A percentile compares a stretch with the other conserved stretches of the same genome.
Conservation (phyloP, 2,888 invertebrate species). For the Tenthredo notha region DNA sequence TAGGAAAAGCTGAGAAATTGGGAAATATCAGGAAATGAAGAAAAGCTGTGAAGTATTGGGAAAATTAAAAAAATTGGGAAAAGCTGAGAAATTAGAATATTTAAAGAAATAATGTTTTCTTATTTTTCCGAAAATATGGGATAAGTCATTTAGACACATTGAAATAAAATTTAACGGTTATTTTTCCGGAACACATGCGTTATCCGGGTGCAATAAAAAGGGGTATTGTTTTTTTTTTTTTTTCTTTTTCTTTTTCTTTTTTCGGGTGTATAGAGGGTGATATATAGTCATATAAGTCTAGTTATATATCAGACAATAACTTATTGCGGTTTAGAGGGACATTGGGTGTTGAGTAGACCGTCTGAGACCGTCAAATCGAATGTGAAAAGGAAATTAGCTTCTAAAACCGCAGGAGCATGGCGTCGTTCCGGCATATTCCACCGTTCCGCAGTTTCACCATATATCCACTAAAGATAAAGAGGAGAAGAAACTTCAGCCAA, state of each 20-base stretch:
- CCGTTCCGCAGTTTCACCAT: slow-evolving; percentile 16
- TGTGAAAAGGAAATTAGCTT: slow-evolving; percentile 77
- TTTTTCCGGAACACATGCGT: slow-evolving; percentile 1
- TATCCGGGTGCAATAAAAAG: slow-evolving; percentile 56
- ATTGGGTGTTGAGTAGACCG: slow-evolving; percentile 58
- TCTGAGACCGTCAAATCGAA: slow-evolving; percentile 73
- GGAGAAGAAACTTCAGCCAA: not conserved
- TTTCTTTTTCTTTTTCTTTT: no score
- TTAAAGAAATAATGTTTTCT: not conserved
- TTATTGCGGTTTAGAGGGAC: slow-evolving; percentile 63
- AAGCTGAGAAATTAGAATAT: no score
- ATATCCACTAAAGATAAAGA: slow-evolving; percentile 53
- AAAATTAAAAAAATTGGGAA: no score
- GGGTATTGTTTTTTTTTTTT: no score
- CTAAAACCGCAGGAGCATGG: slow-evolving; percentile 57
- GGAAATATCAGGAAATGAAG: not conserved
- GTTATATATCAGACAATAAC: slow-evolving; percentile 63
- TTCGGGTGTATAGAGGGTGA: slow-evolving; percentile 51
- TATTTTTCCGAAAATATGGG: not conserved
- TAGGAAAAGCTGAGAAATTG: not conserved
- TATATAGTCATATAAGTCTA: slow-evolving; percentile 44
- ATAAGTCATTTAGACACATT: not conserved
- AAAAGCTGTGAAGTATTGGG: no score
- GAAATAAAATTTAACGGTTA: not conserved
- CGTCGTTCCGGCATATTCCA: slow-evolving; percentile 57